Conservation (phyloP, 1,140 invertebrate genomes). For the Drosophila suzukii region DNA sequence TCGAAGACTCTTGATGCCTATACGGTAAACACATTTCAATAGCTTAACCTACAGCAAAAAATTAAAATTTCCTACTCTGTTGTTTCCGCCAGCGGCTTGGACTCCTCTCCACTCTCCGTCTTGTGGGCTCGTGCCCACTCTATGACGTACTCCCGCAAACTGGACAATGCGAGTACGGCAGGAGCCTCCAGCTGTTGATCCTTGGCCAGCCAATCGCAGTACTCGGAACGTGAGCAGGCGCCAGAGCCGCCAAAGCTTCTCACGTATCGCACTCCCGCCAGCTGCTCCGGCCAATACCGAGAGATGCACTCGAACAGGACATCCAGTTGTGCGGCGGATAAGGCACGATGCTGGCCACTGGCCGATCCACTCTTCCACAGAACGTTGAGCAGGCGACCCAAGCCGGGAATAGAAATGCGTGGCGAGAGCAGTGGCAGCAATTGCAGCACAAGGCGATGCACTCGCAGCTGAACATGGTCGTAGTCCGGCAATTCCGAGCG, state of each 20-base stretch:
- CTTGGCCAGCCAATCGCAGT: slow-evolving; percentile 55
- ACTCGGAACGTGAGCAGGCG: slow-evolving; percentile 45
- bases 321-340: slow-evolving; percentile 51
- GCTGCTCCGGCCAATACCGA: slow-evolving; percentile 59
- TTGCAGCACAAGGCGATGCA: slow-evolving; percentile 62
- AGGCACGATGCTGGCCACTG: slow-evolving; percentile 37
- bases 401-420: slow-evolving; percentile 52
- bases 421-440: slow-evolving; percentile 65
- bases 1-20: slow-evolving; percentile 10
- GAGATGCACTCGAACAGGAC: slow-evolving; percentile 62
- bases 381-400: slow-evolving; percentile 73
- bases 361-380: slow-evolving; percentile 59
- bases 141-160: slow-evolving; percentile 62
- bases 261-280: slow-evolving; percentile 57
- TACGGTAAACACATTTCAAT: slow-evolving; percentile 27
- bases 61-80: slow-evolving; percentile 3
- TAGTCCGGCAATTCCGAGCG: slow-evolving; percentile 62
- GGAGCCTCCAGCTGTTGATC: slow-evolving; percentile 56
- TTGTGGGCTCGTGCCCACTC: slow-evolving; percentile 62
- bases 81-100: background rate
- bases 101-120: background rate
- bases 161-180: slow-evolving; percentile 62
- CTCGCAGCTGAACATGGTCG: slow-evolving; percentile 48
- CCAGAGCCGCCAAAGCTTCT: slow-evolving; percentile 61
- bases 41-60: slow-evolving; percentile 28